phyloP scores from a whole-genome alignment of 2,888 invertebrate species.

The Priocnemis perturbator region DNA sequence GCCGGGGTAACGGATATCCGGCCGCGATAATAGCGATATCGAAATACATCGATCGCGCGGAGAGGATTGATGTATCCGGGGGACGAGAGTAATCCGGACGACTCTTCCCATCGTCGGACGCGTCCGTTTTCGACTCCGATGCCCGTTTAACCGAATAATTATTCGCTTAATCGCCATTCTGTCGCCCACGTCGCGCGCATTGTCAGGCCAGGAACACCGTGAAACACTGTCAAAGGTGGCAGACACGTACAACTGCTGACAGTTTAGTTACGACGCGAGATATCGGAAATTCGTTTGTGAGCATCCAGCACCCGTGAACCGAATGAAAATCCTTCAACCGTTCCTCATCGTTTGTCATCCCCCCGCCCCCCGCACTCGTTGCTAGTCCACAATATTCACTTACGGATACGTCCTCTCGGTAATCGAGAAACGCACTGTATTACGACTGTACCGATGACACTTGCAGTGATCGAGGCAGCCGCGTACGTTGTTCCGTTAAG shows the following conservation, averaged over 20 bases:
- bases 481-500: no score
- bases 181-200: neutral
- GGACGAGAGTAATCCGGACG: slow-evolving; percentile 7
- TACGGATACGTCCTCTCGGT: neutral
- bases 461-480: no score
- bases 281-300: no score
- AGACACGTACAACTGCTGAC: neutral
- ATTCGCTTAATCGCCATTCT: slow-evolving; percentile 46
- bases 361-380: neutral
- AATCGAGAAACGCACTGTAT: no score
- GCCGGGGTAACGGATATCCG: slow-evolving; percentile 1
- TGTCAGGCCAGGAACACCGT: neutral
- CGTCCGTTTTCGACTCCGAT: slow-evolving; percentile 22
- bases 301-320: no score
- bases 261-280: neutral
- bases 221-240: slow-evolving; percentile 1
- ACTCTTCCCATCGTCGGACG: slow-evolving; percentile 22
- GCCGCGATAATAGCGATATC: neutral
- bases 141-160: slow-evolving; percentile 44
- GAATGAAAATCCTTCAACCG: no score
- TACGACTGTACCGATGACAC: no score
- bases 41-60: slow-evolving; percentile 20
- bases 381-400: no score
- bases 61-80: slow-evolving; percentile 35
- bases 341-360: no score